Evolutionary conservation across 1,140 invertebrate species (phyloP).

Genomic region (Theocolax elegans): DNA sequence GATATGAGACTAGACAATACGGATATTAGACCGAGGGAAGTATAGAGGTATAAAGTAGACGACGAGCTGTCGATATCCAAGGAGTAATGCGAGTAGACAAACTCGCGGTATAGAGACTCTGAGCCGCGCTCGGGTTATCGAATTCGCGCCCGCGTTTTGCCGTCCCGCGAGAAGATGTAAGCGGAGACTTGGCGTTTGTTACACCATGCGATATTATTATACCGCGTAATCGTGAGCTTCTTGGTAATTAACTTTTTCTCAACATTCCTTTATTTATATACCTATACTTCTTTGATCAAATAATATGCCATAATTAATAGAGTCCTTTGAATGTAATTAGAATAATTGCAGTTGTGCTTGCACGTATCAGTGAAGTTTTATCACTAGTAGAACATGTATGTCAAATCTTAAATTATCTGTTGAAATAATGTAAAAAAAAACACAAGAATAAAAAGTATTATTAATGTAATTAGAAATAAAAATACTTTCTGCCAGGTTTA

Average conservation of each 20-base stretch:
- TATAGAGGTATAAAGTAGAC: conserved; percentile 55
- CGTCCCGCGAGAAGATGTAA: conserved; percentile 27
- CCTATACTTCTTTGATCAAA: too few relatives aligned
- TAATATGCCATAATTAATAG: too few relatives aligned
- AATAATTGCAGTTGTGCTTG: too few relatives aligned
- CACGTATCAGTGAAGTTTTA: too few relatives aligned
- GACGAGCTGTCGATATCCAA: conserved; percentile 60
- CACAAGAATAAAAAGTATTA: too few relatives aligned
- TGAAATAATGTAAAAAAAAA: too few relatives aligned
- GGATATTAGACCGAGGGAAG: conserved; percentile 57
- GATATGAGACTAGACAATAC: conserved; percentile 58
- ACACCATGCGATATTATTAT: conserved; percentile 4
- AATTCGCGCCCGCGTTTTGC: conserved; percentile 9
- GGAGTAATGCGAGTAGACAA: conserved; percentile 58
- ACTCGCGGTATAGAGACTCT: conserved; percentile 44
- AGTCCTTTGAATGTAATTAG: too few relatives aligned
- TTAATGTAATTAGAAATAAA: too few relatives aligned
- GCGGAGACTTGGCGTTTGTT: conserved; percentile 2
- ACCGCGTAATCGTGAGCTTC: conserved; percentile 34
- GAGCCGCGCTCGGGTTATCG: conserved; percentile 28
- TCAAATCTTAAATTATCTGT: too few relatives aligned
- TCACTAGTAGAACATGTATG: too few relatives aligned
- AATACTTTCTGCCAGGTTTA: too few relatives aligned
- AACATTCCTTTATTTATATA: too few relatives aligned
- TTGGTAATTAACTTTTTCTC: conserved; percentile 23